phyloP scores from a whole-genome alignment of 2,797 vertebrate genomes.

The Sardinella longiceps region DNA sequence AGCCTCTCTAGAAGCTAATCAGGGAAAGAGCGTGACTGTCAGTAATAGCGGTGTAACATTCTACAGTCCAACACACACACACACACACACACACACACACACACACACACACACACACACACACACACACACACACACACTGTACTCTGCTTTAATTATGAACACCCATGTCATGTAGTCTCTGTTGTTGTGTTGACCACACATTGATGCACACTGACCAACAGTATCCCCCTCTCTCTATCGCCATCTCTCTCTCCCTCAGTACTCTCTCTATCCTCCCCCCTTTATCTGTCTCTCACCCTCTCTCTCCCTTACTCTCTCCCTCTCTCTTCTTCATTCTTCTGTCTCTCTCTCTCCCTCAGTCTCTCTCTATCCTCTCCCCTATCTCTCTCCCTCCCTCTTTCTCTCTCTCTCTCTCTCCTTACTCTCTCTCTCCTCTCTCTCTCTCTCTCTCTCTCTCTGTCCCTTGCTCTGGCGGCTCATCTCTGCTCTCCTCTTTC shows the following conservation, averaged over 20 bases:
- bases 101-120: no score
- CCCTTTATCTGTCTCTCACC: no score
- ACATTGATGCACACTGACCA: neutral
- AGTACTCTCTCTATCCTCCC: no score
- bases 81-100: neutral
- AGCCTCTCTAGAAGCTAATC: neutral
- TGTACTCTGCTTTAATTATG: no score
- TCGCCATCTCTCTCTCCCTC: no score
- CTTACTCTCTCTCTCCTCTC: no score
- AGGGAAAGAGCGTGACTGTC: neutral
- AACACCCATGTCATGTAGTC: neutral
- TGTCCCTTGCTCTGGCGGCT: constrained; percentile 36
- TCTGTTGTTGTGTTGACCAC: neutral
- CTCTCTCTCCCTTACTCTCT: no score
- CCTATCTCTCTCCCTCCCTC: constrained; percentile 5
- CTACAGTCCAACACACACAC: neutral
- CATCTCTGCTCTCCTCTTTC: constrained; percentile 60
- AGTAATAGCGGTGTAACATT: neutral
- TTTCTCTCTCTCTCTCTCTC: constrained; percentile 41
- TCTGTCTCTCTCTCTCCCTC: no score
- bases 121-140: no score
- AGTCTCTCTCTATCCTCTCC: no score
- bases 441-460: constrained; percentile 19
- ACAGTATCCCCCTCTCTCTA: neutral
- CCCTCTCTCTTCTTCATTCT: no score